Evolutionary conservation across 2,888 invertebrate genomes (phyloP), one percentile per base, ranked within the genome.

Genomic region (Chaetoderma sp.): DNA sequence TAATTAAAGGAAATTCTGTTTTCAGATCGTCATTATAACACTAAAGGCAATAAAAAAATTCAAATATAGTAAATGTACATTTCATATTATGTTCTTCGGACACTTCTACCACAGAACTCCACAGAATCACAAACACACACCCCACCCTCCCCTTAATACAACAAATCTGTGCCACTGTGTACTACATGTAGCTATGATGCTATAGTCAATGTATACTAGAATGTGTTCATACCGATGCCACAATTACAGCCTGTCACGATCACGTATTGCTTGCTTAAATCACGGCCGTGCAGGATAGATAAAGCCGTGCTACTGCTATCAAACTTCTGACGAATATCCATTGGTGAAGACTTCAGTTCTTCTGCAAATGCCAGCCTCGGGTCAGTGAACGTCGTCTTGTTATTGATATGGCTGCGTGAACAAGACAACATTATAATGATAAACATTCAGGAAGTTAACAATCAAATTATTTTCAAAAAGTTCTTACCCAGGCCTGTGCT

Each of bases 211-310:
- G n/a, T 16, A 39, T 39, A 39, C n/a, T 39, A 39, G n/a, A 16
- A 16, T 39, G 39, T 39, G 13, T 39, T 16, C n/a, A 13, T 39
- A 89, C 91, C 98, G 80, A 98, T 97, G 4, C 98, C 98, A 69
- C 91, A 89, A 87, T 95, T 97, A 0, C 93, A 93, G 10, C 98
- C 98, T 5, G 98, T 98, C 39, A 98, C 90, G 5, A 98, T 85
- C 0, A 93, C 95, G 79, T 92, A 88, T 87, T 93, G 93, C 0
- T 93, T 93, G 60, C 92, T 92, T 63, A 98, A 88, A 86, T 98
- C 96, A 71, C 93, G 89, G 6, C 96, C 96, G 85, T 95, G 94
- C 10, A 98, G 87, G 13, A 95, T 90, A 87, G 94, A 92, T 77
- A 92, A 88, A 3, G 96, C 96, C 45, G 93, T 93, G 63, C 93